Evolutionary conservation across 2,113 vertebrate genomes (phyloP).

Genomic region (Chroicocephalus ridibundus): DNA sequence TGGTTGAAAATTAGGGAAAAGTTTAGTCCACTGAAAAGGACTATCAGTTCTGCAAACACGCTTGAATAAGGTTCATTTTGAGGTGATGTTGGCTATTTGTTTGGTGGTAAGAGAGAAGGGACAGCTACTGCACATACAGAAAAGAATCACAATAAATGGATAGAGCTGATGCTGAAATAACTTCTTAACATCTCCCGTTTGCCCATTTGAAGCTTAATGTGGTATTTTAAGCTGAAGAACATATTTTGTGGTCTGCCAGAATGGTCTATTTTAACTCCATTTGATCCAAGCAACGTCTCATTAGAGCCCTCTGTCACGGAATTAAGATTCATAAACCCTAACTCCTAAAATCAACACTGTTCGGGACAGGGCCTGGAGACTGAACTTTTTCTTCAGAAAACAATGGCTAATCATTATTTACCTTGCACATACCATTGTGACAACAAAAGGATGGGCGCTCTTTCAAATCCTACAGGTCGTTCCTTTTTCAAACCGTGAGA

Average conservation of each 20-base stretch:
- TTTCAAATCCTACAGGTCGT: not conserved
- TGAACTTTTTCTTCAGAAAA: not conserved
- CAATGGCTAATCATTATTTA: not conserved
- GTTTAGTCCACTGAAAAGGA: not conserved
- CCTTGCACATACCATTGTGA: not conserved
- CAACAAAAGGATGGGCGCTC: not conserved
- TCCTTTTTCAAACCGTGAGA: not conserved
- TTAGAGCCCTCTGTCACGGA: fast-evolving
- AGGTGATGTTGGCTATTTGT: not conserved
- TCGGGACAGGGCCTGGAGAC: not conserved
- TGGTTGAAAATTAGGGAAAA: not conserved
- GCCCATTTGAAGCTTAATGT: not conserved
- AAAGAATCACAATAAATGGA: not conserved
- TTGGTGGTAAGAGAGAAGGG: not conserved
- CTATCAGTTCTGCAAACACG: not conserved
- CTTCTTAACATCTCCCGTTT: not conserved
- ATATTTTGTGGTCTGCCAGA: not conserved
- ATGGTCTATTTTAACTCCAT: not conserved
- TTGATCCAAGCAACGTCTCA: not conserved
- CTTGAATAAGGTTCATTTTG: not conserved
- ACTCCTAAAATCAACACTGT: not conserved
- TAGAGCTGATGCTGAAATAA: not conserved
- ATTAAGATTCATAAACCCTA: not conserved
- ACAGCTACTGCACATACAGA: not conserved
- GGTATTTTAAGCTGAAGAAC: not conserved